These are phyloP conservation scores for Ferdinandea cuprea DNA, from an alignment of 2,888 invertebrate genomes.

Conservation along the genomic window DNA sequence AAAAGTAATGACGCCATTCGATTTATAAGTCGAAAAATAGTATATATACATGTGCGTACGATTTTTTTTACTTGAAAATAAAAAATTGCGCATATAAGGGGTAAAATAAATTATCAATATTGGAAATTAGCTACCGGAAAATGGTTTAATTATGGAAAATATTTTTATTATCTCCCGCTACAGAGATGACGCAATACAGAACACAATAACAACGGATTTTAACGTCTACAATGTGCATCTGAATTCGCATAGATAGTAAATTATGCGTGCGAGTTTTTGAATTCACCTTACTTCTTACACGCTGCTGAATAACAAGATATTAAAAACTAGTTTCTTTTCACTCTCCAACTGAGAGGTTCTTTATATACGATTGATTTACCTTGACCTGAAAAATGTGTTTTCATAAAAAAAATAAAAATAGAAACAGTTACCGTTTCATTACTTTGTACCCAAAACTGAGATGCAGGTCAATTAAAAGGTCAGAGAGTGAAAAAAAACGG, in stretches of 20 bases:
- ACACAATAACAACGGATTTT: slow-evolving; percentile 4
- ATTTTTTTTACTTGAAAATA: too few species aligned
- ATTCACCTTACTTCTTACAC: slow-evolving; percentile 19
- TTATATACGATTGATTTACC: slow-evolving; percentile 58
- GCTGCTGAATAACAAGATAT: slow-evolving; percentile 47
- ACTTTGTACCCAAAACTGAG: slow-evolving; percentile 36
- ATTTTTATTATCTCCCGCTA: neutral
- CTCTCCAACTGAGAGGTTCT: slow-evolving; percentile 41
- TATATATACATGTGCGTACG: too few species aligned
- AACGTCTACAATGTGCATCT: neutral
- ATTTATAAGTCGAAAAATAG: too few species aligned
- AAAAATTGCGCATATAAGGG: too few species aligned
- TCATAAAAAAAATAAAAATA: slow-evolving; percentile 1
- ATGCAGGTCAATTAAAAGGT: slow-evolving; percentile 58
- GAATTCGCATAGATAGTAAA: slow-evolving; percentile 18
- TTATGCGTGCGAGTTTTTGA: slow-evolving; percentile 32
- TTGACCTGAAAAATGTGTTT: slow-evolving; percentile 60
- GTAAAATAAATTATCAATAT: too few species aligned
- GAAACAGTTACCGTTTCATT: slow-evolving; percentile 6
- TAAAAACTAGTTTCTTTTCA: slow-evolving; percentile 47
- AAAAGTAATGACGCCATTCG: too few species aligned
- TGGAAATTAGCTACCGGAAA: neutral
- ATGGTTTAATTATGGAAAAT: neutral
- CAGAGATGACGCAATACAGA: slow-evolving; percentile 10
- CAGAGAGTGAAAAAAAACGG: neutral